phyloP scores from a whole-genome alignment of 1,140 invertebrate species.

The Araneus ventricosus region DNA sequence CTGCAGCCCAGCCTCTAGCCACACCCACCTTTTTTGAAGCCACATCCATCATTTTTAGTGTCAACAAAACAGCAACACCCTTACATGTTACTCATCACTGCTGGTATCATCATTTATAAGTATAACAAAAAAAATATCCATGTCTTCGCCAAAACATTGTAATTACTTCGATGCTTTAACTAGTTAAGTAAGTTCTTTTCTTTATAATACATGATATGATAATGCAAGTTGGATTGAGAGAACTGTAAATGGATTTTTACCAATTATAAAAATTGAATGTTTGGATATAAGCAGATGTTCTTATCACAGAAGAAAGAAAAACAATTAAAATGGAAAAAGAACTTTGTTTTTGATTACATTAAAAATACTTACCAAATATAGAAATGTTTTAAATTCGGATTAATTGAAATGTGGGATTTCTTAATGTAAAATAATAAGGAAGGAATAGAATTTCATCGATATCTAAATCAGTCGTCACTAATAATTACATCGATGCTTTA shows the following conservation, averaged over 20 bases:
- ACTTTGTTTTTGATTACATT: too few relatives aligned
- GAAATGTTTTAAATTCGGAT: too few relatives aligned
- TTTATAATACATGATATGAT: not conserved
- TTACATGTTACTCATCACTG: not conserved
- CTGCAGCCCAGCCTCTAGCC: slow-evolving; percentile 1
- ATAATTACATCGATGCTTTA: too few relatives aligned
- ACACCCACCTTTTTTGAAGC: not conserved
- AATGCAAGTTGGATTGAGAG: not conserved
- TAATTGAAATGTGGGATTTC: too few relatives aligned
- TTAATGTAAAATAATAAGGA: too few relatives aligned
- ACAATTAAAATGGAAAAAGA: too few relatives aligned
- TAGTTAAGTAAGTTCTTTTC: not conserved
- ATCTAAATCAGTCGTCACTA: too few relatives aligned
- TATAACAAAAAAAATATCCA: not conserved
- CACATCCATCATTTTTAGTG: slow-evolving; percentile 36
- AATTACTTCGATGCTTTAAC: slow-evolving; percentile 15
- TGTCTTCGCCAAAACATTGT: slow-evolving; percentile 12
- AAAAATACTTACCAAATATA: too few relatives aligned
- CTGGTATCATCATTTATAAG: not conserved
- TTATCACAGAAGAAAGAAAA: too few relatives aligned
- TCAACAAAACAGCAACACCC: slow-evolving; percentile 47
- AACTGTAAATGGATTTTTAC: not conserved
- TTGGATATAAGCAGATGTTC: too few relatives aligned
- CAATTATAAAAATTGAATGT: too few relatives aligned
- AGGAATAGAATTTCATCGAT: too few relatives aligned